Base-by-base conservation (phyloP, 2,113 vertebrate species). In the Cyanoderma ruficeps region DNA sequence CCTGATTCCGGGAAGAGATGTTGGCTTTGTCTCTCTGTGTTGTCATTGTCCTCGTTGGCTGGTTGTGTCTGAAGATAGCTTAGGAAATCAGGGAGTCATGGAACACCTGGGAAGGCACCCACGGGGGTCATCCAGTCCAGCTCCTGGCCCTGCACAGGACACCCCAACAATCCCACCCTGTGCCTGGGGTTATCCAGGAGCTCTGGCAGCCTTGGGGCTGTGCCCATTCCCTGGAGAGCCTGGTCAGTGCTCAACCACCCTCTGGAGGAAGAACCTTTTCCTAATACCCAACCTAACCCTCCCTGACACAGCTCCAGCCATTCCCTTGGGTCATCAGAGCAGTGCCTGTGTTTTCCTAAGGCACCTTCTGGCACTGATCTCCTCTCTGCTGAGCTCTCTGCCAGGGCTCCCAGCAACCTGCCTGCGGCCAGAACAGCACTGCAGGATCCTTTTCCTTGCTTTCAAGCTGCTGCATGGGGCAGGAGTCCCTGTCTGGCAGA, bases 171-270 rank as follows among this genome's bases (percentile, higher is more conserved):
- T 70, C 35, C 22, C 49, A 42, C 22, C 10, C 41, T 41, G 7
- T 82, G 39, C 30, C 21, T 68, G 9, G 11, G 14, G 4, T 7
- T 67, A 14, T 68, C 39, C 53, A 67, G 14, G 22, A 77, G 27
- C 56, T 90, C 27, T 77, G 64, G 18, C 56, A 76, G 30, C 15
- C 7, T 14, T 20, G 56, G 35, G 18, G 35, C 35, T 0, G 0
- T 76, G 30, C 2, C n/a, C 61, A 7, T 52, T 68, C 79, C 41
- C 12, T 49, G 55, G 31, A 24, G 20, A 75, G 24, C 33, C 53
- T 67, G 33, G 1, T 0, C 39, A 75, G 30, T 76, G 47, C n/a
- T 21, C 6, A 0, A 5, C 2, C 30, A 69, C 31, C 39, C 49
- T 70, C 25, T 63, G 31, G 18, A 17, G 24, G 10, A 55, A 76